Base-by-base conservation (phyloP, 1,140 invertebrate genomes). In the Andrena cerasifolii region DNA sequence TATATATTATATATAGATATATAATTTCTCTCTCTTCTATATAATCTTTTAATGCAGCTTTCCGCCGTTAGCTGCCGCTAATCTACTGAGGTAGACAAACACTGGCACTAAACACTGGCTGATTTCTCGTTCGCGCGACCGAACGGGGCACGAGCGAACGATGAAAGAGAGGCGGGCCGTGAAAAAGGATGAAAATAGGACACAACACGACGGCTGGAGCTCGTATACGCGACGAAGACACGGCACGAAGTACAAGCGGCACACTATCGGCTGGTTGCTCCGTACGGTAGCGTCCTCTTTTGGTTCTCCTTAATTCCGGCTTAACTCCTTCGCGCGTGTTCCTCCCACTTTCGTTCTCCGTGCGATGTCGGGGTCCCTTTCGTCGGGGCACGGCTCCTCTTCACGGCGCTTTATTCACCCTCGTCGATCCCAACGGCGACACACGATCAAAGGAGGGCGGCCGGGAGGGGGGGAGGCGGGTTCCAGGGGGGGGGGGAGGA, bases 51-150 rank as follows among this genome's bases (percentile, higher is more conserved):
- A 54, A 65, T 70, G 67, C 79, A 79, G 80, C 73, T 80, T 72
- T 77, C 77, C 72, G 51, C 56, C 33, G 73, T 80, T 79, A 81
- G 72, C 81, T 80, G 79, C 74, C 83, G 84, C 78, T 75, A 86
- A 87, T 80, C 80, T 82, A 86, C 78, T 87, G 89, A 90, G 88
- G 88, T 89, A 89, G 88, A 90, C 80, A 88, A 85, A 85, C 87
- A 88, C 87, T 88, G 83, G 84, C 88, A 86, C 88, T 84, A 83
- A 84, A 86, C 86, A 88, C 87, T 87, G 82, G 79, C 68, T 79
- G 61, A 65, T 78, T 78, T 70, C 68, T 67, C 54, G 33, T 61
- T 77, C 82, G 63, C 68, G 33, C 67, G 63, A 51, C 66, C 47
- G 68, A 65, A 61, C 51, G 71, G 74, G 28, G n/a, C n/a, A n/a